Evolutionary conservation across 2,113 vertebrate species (phyloP), one percentile per base, ranked within the genome.

Genomic region (Hiodon tergisus): DNA sequence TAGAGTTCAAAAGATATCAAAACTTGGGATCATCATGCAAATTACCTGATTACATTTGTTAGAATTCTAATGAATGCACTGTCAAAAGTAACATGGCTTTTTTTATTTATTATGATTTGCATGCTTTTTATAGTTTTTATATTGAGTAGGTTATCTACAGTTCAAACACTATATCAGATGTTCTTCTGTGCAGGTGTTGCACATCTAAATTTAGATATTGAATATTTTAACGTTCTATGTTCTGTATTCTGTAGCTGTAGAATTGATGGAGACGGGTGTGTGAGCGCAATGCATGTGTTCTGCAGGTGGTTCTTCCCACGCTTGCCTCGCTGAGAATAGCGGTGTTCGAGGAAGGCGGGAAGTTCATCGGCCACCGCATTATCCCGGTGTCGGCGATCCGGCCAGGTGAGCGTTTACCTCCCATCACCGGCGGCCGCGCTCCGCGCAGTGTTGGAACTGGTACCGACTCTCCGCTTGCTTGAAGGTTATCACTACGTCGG

Each of bases 281-380:
- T 8, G 14, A n/a, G 16, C 47, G 10, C 5, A 46, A 57, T 62
- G 4, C 16, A 16, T 68, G 55, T 63, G 54, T 16, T 70, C 17
- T 48, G 0, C 55, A 96, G 94, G 94, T 96, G 0, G 93, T 96
- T 75, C 87, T 96, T 48, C 94, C 94, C 77, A 91, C 93, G 48
- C 84, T 96, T 76, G 92, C 94, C 4, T 94, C 93, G 68, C 79
- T 96, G 69, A 92, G 94, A 85, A 88, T 96, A 83, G 92, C 94
- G 9, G 94, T 89, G 51, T 96, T 94, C 85, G 94, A 96, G 80
- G 94, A 96, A 89, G 94, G 94, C 81, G 93, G 94, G 13, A 95
- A 94, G 78, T 95, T 94, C 79, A 95, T 96, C 0, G 94, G 94
- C n/a, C 94, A 96, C 74, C 89, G 94, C 54, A 91, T 96, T 84